Percentiles rank a stretch among this genome's conserved stretches.
phyloP scores from a whole-genome alignment of 2,113 vertebrate species.

The Syngnathoides biaculeatus region DNA sequence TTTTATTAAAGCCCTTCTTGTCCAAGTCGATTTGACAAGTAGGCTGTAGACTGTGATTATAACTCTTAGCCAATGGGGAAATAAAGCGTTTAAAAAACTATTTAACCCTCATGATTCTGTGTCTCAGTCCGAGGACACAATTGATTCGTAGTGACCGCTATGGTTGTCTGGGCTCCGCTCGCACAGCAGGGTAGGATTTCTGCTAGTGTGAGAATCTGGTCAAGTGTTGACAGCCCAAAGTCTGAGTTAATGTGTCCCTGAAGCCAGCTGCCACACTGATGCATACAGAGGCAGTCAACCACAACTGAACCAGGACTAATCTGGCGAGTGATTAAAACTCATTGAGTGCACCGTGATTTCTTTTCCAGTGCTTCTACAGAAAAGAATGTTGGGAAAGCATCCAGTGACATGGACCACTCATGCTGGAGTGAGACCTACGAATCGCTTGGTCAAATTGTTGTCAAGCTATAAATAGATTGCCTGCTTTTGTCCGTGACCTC shows the following conservation, averaged over 20 bases:
- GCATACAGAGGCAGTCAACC: conserved; percentile 60
- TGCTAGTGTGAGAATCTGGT: conserved; percentile 51
- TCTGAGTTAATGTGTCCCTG: conserved; percentile 64
- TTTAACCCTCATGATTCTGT: background rate
- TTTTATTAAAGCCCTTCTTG: background rate
- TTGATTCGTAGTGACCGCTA: conserved; percentile 18
- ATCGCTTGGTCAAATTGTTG: conserved; percentile 13
- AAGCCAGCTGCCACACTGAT: conserved; percentile 64
- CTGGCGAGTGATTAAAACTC: conserved; percentile 57
- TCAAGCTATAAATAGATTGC: conserved; percentile 7
- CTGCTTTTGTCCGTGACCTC: background rate
- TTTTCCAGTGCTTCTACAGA: conserved; percentile 15
- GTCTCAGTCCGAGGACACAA: conserved; percentile 7
- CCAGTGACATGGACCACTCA: background rate
- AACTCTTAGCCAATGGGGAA: background rate
- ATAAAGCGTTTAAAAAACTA: background rate
- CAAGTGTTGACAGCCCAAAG: conserved; percentile 59
- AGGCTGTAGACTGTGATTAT: background rate
- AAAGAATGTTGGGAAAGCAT: conserved; percentile 11
- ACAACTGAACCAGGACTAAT: conserved; percentile 61
- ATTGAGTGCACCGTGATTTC: conserved; percentile 27
- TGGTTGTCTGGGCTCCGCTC: conserved; percentile 19
- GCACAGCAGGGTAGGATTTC: conserved; percentile 47
- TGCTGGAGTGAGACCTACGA: background rate
- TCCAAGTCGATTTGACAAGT: background rate